Evolutionary conservation across 2,888 invertebrate genomes (phyloP), one percentile per base, ranked within the genome.

Genomic region (Ernsta delagoae): DNA sequence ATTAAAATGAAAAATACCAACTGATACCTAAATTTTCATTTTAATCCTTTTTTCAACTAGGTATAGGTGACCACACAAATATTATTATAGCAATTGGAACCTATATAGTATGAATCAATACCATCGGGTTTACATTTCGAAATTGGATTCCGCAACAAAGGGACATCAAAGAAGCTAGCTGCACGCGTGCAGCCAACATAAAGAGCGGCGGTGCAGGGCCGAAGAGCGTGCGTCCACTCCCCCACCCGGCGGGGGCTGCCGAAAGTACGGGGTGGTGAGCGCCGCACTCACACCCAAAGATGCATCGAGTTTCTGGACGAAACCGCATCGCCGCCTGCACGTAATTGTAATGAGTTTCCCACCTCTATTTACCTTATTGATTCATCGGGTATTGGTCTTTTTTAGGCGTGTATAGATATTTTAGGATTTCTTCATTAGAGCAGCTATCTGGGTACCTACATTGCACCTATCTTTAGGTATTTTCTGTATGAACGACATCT

Each of bases 171-270:
- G 92, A 92, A 92, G 91, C 84, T 87, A 86, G 87, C 88, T 88
- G 89, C 87, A 92, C 90, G 92, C 92, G 89, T 90, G 86, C 87
- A 85, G 87, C 87, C 82, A 80, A 85, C 88, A 87, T 90, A 90
- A 89, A 90, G 89, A 90, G 88, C 85, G 87, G 83, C 84, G 85
- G 83, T 82, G 85, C 86, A 87, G 84, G 85, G 84, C 86, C 85
- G 88, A 85, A 84, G 86, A 88, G 89, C 88, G 87, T 88, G 92
- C 92, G 92, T 92, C 92, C 92, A 91, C 92, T 90, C 90, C 90
- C 87, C 86, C 85, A 85, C 75, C 72, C 73, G 68, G 71, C 72
- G 77, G 78, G 71, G 73, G 75, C 75, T 72, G 70, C 74, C 77
- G 74, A 77, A 78, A 78, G 74, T 75, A 78, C 80, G 78, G 76